Evolutionary conservation across 1,140 invertebrate species (phyloP).

Genomic region (Lucilia sericata): DNA sequence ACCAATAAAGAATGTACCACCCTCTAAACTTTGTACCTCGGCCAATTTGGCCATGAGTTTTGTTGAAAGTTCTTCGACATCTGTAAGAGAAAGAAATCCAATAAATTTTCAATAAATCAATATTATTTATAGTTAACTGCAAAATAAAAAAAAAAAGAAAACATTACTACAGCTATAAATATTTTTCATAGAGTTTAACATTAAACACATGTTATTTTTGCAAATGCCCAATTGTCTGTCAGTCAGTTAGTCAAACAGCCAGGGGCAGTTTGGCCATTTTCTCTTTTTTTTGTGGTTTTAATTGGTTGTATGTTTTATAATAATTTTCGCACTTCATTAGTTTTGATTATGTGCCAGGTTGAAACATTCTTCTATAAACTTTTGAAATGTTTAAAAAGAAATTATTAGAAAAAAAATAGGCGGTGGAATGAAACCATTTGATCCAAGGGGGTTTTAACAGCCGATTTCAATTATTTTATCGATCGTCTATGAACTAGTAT

Average conservation of each 20-base stretch:
- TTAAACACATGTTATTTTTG: neutral
- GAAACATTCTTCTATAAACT: too few relatives aligned
- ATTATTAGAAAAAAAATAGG: too few relatives aligned
- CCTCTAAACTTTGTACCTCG: constrained; percentile 65
- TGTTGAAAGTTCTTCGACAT: constrained; percentile 70
- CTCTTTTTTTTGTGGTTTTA: too few relatives aligned
- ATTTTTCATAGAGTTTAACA: neutral
- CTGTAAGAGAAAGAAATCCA: constrained; percentile 56
- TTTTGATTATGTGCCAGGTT: neutral
- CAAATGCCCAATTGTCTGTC: neutral
- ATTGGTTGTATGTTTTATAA: neutral
- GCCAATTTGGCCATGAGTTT: constrained; percentile 69
- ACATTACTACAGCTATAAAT: neutral
- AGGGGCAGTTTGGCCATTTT: too few relatives aligned
- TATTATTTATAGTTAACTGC: neutral
- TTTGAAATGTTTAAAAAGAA: too few relatives aligned
- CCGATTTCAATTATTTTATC: too few relatives aligned
- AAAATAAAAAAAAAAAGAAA: neutral
- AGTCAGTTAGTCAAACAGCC: neutral
- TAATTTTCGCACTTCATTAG: neutral
- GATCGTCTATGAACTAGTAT: too few relatives aligned
- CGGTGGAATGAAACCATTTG: too few relatives aligned
- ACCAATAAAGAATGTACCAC: constrained; percentile 66
- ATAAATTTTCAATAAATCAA: neutral
- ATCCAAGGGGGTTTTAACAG: too few relatives aligned